Conservation (phyloP, 2,888 invertebrate species). For the Melinopterus prodromus region DNA sequence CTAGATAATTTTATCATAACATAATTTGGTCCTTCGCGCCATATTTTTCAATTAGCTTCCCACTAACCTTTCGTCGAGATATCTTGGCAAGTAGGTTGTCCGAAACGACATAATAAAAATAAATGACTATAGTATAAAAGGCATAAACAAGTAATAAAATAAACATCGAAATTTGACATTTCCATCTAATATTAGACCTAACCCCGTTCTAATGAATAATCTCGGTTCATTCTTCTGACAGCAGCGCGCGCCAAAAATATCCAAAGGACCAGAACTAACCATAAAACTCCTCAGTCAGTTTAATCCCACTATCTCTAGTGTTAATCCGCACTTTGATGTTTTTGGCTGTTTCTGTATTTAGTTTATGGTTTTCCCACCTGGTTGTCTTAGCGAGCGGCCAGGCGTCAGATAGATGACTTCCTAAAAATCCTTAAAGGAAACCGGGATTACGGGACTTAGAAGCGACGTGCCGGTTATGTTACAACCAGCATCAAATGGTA, state of each 20-base stretch:
- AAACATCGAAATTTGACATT: background rate
- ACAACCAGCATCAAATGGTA: background rate
- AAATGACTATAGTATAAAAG: background rate
- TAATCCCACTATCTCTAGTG: background rate
- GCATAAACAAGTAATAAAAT: background rate
- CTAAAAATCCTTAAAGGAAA: slow-evolving; percentile 4
- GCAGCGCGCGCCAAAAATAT: background rate
- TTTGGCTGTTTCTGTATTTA: slow-evolving; percentile 4
- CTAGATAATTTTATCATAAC: no score
- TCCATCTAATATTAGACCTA: background rate
- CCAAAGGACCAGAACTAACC: background rate
- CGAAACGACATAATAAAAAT: background rate
- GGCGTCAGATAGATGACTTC: background rate
- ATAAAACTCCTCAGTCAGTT: background rate
- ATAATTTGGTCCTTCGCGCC: no score
- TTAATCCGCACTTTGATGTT: slow-evolving; percentile 4
- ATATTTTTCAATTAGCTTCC: no score
- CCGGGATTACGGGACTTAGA: background rate
- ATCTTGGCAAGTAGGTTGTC: no score
- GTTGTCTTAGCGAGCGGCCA: background rate
- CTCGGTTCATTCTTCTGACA: background rate
- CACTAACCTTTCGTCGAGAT: no score
- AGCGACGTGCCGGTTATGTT: background rate
- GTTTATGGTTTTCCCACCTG: background rate
- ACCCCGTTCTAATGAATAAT: background rate